phyloP scores from a whole-genome alignment of 2,113 vertebrate genomes.

The Pseudorectes ferrugineus region DNA sequence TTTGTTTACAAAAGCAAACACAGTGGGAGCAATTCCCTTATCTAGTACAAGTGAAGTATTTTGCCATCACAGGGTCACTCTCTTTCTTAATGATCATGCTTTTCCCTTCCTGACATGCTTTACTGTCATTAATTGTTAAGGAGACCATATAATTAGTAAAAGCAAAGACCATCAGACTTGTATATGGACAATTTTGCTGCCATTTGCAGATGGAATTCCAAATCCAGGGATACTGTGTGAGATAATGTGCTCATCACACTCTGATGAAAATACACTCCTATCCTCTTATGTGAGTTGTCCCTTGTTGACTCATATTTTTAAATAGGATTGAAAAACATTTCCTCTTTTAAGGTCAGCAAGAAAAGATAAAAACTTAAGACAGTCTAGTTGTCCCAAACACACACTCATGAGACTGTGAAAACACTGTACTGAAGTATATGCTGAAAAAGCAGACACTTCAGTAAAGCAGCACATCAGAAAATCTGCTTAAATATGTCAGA shows the following conservation, averaged over 20 bases:
- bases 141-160: not conserved
- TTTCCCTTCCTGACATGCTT: not conserved
- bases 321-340: not conserved
- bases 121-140: not conserved
- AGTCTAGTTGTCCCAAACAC: not conserved
- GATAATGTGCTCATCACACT: not conserved
- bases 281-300: not conserved
- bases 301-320: slow-evolving; percentile 17
- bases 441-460: not conserved
- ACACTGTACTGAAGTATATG: not conserved
- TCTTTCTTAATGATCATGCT: not conserved
- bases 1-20: not conserved
- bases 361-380: not conserved
- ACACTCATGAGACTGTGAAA: not conserved
- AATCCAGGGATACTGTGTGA: not conserved
- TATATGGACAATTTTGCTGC: not conserved
- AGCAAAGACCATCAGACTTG: not conserved
- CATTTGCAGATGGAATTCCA: not conserved
- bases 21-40: not conserved
- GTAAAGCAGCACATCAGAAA: not conserved
- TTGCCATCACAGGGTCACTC: not conserved
- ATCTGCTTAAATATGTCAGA: slow-evolving; percentile 5
- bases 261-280: not conserved
- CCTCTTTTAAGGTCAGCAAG: not conserved
- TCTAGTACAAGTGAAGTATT: not conserved